A percentile compares a stretch with the other conserved stretches of the same genome.
Evolutionary conservation across 1,140 invertebrate species (phyloP).

Genomic region (Pollicipes pollicipes): DNA sequence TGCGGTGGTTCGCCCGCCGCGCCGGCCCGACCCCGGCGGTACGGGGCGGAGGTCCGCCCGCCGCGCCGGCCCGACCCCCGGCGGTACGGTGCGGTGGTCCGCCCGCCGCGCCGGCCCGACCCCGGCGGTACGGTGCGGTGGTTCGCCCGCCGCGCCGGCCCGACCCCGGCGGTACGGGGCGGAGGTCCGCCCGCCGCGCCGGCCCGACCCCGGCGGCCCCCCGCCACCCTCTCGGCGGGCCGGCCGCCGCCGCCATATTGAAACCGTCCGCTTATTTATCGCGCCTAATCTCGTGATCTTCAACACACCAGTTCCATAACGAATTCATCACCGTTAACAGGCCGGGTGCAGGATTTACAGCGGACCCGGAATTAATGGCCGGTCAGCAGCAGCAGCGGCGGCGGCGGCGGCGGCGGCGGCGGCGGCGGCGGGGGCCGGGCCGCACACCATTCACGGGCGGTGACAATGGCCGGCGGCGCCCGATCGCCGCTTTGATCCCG

Average conservation of each 20-base stretch:
- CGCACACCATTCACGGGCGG: too few relatives aligned
- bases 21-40: background rate
- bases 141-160: background rate
- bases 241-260: background rate
- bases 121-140: background rate
- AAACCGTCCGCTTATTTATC: background rate
- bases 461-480: background rate
- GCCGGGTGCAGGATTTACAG: background rate
- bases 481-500: constrained; percentile 1
- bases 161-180: background rate
- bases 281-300: background rate
- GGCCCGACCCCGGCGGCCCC: too few relatives aligned
- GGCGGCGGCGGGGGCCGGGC: too few relatives aligned
- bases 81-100: background rate
- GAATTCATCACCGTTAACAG: background rate
- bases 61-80: too few relatives aligned
- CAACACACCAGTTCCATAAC: background rate
- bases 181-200: background rate
- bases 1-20: background rate
- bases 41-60: background rate
- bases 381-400: too few relatives aligned
- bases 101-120: too few relatives aligned
- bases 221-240: background rate
- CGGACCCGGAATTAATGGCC: background rate
- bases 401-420: too few relatives aligned